Evolutionary conservation across 2,888 invertebrate genomes (phyloP), one percentile per base, ranked within the genome.

Genomic region (Temnothorax rugatulus): DNA sequence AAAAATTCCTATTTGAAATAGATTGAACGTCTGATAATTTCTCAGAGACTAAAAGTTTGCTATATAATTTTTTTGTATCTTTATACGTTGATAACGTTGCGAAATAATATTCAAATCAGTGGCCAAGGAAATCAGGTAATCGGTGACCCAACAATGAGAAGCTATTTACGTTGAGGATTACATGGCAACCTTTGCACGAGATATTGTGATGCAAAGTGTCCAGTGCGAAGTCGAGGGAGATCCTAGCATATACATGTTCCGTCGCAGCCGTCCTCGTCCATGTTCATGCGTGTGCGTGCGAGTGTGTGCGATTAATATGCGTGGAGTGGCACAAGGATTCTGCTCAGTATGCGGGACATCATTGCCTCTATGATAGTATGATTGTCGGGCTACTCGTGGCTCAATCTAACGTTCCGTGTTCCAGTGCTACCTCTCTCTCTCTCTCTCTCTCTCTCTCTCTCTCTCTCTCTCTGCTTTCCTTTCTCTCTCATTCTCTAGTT

Each of bases 331-430:
- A 86, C 86, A 87, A 74, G 87, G 57, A 79, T 79, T 69, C 86
- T 89, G 88, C 75, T 94, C 91, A 88, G 92, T 93, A 93, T 93
- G 93, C 93, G 93, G 91, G 92, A 92, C 93, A 92, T 90, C 91
- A 90, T 91, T 90, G 90, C 87, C 86, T 90, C 90, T 90, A 92
- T 92, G 93, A 93, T 91, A 91, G 92, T 88, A 88, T 91, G 93
- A 94, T 94, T 93, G 92, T 91, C 91, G 90, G 88, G 88, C 90
- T 84, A 90, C 90, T 91, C 85, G 88, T 84, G 86, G 86, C 87
- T 89, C 91, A 87, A 91, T 91, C 90, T 88, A 86, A 74, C 86
- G 73, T 88, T 84, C 64, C 79, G 84, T 84, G 84, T 83, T 85
- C 44, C 29, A 34, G n/a, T 59, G 7, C 38, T 15, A 25, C 38